phyloP scores from a whole-genome alignment of 1,140 invertebrate species.

The Eupeodes corollae region DNA sequence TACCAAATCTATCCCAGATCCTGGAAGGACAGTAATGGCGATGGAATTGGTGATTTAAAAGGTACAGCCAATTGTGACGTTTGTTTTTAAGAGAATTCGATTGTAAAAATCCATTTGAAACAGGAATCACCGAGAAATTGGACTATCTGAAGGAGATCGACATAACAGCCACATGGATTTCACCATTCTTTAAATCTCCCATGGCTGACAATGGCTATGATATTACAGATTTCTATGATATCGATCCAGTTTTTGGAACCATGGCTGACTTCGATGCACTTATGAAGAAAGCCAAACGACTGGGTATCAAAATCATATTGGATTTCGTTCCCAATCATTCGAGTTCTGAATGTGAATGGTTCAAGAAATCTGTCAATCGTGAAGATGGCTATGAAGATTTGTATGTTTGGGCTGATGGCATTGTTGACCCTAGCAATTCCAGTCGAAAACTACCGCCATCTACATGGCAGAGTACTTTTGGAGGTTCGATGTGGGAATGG shows the following conservation, averaged over 20 bases:
- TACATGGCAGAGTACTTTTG: conserved; percentile 40
- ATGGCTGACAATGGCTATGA: conserved; percentile 57
- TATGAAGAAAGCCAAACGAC: conserved; percentile 30
- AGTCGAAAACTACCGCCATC: conserved; percentile 25
- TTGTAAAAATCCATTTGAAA: conserved; percentile 37
- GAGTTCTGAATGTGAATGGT: conserved; percentile 53
- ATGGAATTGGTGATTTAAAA: conserved; percentile 60
- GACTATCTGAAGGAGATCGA: conserved; percentile 43
- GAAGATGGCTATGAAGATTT: conserved; percentile 47
- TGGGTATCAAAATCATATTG: conserved; percentile 39
- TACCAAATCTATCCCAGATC: conserved; percentile 66
- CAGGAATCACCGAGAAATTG: conserved; percentile 40
- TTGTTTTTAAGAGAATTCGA: background rate
- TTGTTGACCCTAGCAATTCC: conserved; percentile 1
- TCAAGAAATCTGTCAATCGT: conserved; percentile 43
- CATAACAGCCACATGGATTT: conserved; percentile 43
- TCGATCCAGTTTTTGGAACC: conserved; percentile 50
- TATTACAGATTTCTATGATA: conserved; percentile 47
- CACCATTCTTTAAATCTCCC: conserved; percentile 45
- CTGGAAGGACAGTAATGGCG: conserved; percentile 59
- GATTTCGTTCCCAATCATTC: conserved; percentile 68
- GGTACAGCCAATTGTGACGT: conserved; percentile 17
- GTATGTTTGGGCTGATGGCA: conserved; percentile 52
- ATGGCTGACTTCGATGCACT: conserved; percentile 51
- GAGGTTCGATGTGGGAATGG: conserved; percentile 40